A percentile compares a stretch with the other conserved stretches of the same genome.
Evolutionary conservation across 2,888 invertebrate species (phyloP).

Genomic region (Ditula angustiorana): DNA sequence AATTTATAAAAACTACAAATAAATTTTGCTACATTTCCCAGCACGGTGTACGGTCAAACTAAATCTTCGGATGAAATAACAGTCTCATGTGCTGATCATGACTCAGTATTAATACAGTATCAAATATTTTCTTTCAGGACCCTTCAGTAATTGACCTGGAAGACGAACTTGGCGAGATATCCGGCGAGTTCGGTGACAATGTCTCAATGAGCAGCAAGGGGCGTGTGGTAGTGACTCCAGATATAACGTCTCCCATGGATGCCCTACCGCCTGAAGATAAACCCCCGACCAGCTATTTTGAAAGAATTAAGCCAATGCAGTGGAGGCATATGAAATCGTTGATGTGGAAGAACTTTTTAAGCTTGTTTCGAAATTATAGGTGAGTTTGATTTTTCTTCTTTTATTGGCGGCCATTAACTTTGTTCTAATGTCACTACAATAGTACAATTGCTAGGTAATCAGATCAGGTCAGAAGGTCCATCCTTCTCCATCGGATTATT

Average conservation of each 20-base stretch:
- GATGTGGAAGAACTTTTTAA: slow-evolving; percentile 95
- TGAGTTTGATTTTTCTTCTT: slow-evolving; percentile 77
- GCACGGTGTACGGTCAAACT: too few relatives aligned
- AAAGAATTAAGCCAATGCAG: slow-evolving; percentile 88
- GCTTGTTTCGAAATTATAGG: slow-evolving; percentile 94
- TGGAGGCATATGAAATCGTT: slow-evolving; percentile 91
- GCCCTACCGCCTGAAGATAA: slow-evolving; percentile 90
- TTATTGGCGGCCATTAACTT: too few relatives aligned
- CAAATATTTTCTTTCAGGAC: slow-evolving; percentile 66
- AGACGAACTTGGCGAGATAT: slow-evolving; percentile 90
- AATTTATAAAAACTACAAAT: too few relatives aligned
- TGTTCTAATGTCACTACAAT: too few relatives aligned
- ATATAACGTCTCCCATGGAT: slow-evolving; percentile 75
- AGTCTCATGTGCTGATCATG: too few relatives aligned
- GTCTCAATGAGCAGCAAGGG: slow-evolving; percentile 91
- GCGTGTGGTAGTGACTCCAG: slow-evolving; percentile 87
- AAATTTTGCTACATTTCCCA: too few relatives aligned
- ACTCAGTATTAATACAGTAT: background rate
- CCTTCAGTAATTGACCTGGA: slow-evolving; percentile 88
- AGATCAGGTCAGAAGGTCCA: too few relatives aligned
- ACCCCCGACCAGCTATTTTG: slow-evolving; percentile 80
- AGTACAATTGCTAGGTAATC: too few relatives aligned
- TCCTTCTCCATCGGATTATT: too few relatives aligned
- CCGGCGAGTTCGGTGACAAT: slow-evolving; percentile 95
- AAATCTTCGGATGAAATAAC: too few relatives aligned